Conservation (phyloP, 1,140 invertebrate genomes). For the Tenebrio molitor region DNA sequence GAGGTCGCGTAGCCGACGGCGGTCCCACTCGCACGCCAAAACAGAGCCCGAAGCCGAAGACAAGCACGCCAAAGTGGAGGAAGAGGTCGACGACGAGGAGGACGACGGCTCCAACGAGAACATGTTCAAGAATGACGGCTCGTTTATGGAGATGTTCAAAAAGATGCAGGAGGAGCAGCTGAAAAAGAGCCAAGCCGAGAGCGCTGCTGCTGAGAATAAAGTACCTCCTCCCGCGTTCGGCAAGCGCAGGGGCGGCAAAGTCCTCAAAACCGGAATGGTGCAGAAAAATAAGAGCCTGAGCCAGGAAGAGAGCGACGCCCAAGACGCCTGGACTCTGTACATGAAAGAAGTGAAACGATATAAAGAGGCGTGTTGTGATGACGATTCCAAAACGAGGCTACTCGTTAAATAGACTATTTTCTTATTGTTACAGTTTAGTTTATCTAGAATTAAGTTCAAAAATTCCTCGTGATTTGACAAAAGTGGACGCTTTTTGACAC, state of each 20-base stretch:
- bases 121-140: conserved; percentile 87
- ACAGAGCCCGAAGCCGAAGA: conserved; percentile 1
- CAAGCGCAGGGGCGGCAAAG: conserved; percentile 86
- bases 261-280: conserved; percentile 90
- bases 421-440: conserved; percentile 35
- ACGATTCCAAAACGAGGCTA: conserved; percentile 91
- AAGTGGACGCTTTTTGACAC: conserved; percentile 17
- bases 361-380: conserved; percentile 90
- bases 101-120: conserved; percentile 68
- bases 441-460: conserved; percentile 12
- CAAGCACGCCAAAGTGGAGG: conserved; percentile 57
- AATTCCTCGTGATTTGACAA: conserved; percentile 9
- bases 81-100: conserved; percentile 58
- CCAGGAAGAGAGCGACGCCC: conserved; percentile 75
- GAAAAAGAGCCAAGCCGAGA: conserved; percentile 58
- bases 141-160: conserved; percentile 91
- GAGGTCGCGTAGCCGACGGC: conserved; percentile 60
- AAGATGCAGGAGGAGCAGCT: conserved; percentile 81
- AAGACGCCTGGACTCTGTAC: conserved; percentile 93
- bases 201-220: conserved; percentile 64
- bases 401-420: conserved; percentile 83
- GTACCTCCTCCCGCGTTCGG: conserved; percentile 80
- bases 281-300: conserved; percentile 83
- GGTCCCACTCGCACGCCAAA: conserved; percentile 56
- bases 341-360: conserved; percentile 95